Conservation (phyloP, 2,888 invertebrate species). For the Zelleria hepariella region DNA sequence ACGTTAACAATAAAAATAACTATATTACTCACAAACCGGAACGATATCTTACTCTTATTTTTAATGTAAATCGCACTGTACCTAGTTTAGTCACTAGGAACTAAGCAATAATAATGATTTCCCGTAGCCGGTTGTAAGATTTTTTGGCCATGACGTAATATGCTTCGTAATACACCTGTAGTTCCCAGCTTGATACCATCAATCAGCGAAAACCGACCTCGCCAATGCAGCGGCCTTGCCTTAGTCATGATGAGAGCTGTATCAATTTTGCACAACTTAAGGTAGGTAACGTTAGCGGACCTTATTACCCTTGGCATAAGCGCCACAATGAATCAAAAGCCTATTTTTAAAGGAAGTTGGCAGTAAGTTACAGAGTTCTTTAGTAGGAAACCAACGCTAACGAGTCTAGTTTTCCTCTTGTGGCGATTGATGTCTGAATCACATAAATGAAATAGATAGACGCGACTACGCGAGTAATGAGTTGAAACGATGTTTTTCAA, state of each 20-base stretch:
- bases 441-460: too few relatives aligned
- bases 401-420: too few relatives aligned
- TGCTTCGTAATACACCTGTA: neutral
- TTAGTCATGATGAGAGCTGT: neutral
- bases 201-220: neutral
- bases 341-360: too few relatives aligned
- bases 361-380: too few relatives aligned
- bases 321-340: too few relatives aligned
- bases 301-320: neutral
- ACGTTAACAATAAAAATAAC: neutral
- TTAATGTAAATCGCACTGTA: neutral
- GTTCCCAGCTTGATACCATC: neutral
- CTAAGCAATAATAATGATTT: neutral
- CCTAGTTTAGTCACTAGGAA: neutral
- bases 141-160: constrained; percentile 1
- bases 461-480: too few relatives aligned
- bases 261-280: too few relatives aligned
- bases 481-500: too few relatives aligned
- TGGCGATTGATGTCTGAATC: too few relatives aligned
- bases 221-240: neutral
- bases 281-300: too few relatives aligned
- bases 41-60: neutral
- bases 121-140: neutral
- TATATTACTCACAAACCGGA: neutral
- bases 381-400: too few relatives aligned